phyloP scores from a whole-genome alignment of 2,797 vertebrate genomes.

The Gorsachius magnificus region DNA sequence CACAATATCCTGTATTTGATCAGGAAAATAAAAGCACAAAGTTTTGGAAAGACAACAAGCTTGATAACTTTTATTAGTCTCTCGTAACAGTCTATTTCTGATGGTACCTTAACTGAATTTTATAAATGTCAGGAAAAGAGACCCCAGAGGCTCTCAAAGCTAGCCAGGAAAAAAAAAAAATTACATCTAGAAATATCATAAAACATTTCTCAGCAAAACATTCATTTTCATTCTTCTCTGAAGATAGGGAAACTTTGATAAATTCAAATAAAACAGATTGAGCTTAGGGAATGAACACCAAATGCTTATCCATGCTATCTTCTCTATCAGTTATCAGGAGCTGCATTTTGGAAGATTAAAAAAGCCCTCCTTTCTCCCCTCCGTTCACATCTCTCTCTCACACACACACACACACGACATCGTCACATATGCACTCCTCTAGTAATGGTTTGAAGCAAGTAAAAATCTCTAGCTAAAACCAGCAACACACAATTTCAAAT shows the following conservation, averaged over 20 bases:
- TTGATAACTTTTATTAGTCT: not conserved
- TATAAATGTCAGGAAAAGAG: not conserved
- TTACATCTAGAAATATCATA: not conserved
- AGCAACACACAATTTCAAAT: not conserved
- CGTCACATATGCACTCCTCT: not conserved
- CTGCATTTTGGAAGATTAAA: not conserved
- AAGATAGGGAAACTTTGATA: not conserved
- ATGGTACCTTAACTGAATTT: slow-evolving; percentile 10
- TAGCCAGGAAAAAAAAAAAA: not conserved
- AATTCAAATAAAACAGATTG: slow-evolving; percentile 1
- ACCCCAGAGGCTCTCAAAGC: not conserved
- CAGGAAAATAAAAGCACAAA: not conserved
- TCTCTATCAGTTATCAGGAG: not conserved
- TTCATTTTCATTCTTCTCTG: slow-evolving; percentile 17
- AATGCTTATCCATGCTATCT: not conserved
- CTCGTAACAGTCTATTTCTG: not conserved
- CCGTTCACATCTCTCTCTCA: not conserved
- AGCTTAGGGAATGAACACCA: not conserved
- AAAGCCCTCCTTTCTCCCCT: not conserved
- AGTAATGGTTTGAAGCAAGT: not conserved
- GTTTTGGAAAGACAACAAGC: not conserved
- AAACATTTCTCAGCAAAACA: slow-evolving; percentile 3
- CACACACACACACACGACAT: not conserved
- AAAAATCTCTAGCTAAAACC: not conserved
- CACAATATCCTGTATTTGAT: not conserved